Base-by-base conservation (phyloP, 2,797 vertebrate species). In the Poeciliopsis presidionis region DNA sequence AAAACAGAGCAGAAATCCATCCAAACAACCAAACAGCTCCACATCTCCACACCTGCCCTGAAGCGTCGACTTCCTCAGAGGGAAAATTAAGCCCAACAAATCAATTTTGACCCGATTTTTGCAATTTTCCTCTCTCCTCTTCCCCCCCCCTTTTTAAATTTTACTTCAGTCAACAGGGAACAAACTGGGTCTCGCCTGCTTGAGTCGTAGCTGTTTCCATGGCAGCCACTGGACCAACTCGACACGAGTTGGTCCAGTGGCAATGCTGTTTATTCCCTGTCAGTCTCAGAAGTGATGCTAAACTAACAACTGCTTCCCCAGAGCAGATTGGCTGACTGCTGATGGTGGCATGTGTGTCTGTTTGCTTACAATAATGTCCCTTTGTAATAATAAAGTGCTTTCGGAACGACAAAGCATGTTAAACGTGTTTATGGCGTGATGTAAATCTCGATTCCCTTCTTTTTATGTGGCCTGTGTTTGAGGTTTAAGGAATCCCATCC, bases 141-240 rank as follows among this genome's bases (percentile, higher is more conserved):
- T 39, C 6, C 20, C 51, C 49, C 43, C 9, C 75, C 61, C 22
- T 77, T 76, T 77, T 41, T n/a, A 0, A 63, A 79, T 78, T 79
- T 88, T 59, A 85, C 86, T 87, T 75, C 72, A 88, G 83, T 78
- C 77, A 79, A 80, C 13, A n/a, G 75, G 87, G 88, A 90, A 85
- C 82, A 87, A 88, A 89, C 90, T 87, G 80, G 86, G 91, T 90
- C 91, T 91, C 36, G 53, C 84, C 86, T 89, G 90, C 90, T 92
- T 86, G 88, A 92, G 93, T 93, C 74, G 81, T 93, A 90, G 86
- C 88, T 92, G 94, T 95, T 94, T 92, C 94, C 91, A 90, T 92
- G 91, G 91, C 90, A 94, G 94, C 94, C 67, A 1, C 83, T 87
- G 87, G 92, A 91, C 91, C 86, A 76, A 83, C 87, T 84, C 89